Conservation (phyloP, 1,140 invertebrate species). For the Apis florea region DNA sequence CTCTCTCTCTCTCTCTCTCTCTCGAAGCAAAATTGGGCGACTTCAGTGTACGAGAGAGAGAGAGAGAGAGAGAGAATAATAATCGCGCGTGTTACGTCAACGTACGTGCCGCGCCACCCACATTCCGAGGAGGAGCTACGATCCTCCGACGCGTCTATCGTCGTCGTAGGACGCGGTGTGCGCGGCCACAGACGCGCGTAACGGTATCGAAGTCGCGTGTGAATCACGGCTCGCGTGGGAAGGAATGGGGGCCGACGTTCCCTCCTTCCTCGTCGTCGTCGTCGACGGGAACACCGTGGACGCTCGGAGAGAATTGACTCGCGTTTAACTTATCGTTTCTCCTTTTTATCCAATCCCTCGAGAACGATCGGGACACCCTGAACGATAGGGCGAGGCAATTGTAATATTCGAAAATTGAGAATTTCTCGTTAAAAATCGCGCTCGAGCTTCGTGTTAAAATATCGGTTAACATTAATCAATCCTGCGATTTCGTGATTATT, state of each 20-base stretch:
- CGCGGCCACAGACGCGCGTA: slow-evolving; percentile 60
- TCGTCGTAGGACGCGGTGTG: slow-evolving; percentile 8
- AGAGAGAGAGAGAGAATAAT: slow-evolving; percentile 59
- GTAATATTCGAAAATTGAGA: too few relatives aligned
- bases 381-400: too few relatives aligned
- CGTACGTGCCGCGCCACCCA: slow-evolving; percentile 65
- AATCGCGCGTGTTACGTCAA: slow-evolving; percentile 76
- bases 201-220: slow-evolving; percentile 65
- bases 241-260: slow-evolving; percentile 18
- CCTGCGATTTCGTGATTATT: too few relatives aligned
- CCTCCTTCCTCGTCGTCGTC: background rate
- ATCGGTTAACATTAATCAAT: too few relatives aligned
- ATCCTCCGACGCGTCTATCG: slow-evolving; percentile 46
- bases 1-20: too few relatives aligned
- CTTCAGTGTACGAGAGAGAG: background rate
- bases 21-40: too few relatives aligned
- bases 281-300: background rate
- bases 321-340: too few relatives aligned
- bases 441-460: too few relatives aligned
- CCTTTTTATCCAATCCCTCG: too few relatives aligned
- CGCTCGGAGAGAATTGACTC: too few relatives aligned
- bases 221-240: slow-evolving; percentile 65
- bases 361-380: too few relatives aligned
- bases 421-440: too few relatives aligned
- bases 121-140: slow-evolving; percentile 67